Evolutionary conservation across 2,113 vertebrate species (phyloP), one percentile per base, ranked within the genome.

Genomic region (Trochalopteron elliotii): DNA sequence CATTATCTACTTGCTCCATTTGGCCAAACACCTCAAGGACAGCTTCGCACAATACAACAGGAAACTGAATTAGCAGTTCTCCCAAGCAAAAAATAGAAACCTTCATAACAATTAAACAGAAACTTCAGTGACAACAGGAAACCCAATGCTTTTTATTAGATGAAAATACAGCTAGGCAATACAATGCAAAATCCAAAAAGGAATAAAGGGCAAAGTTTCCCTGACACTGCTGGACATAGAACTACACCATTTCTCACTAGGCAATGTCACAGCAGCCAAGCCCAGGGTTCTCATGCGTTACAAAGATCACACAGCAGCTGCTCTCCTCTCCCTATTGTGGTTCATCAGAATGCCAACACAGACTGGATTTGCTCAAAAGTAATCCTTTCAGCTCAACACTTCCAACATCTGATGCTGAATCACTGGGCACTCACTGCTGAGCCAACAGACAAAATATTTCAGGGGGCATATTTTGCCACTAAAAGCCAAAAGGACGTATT

Each of bases 371-470:
- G 87, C 76, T 52, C 89, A 71, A 71, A 94, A 70, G 50, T 79
- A 81, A 92, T 92, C 60, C 72, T 40, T 87, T 52, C 72, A 52
- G 80, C 63, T 93, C 31, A 83, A 90, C 45, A 56, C 40, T 75
- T 37, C 16, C 39, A 93, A 56, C 63, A 52, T 30, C 89, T 90
- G 83, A 84, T 92, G 94, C 86, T 94, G 91, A 91, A 95, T 97
- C 95, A 95, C 84, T 52, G 55, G 71, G 45, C 65, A 27, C 64
- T 92, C 56, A 20, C 65, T 89, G 76, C 70, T 89, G 40, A 96
- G 90, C 85, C 90, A 96, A 89, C 30, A 70, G 13, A 74, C 50
- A 21, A 52, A 89, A 60, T 71, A 92, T 91, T 23, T 56, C 31
- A 93, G 37, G 24, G 25, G 30, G 28, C 22, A 81, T 40, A 76